phyloP scores from a whole-genome alignment of 2,888 invertebrate species.

The Ctenicera cuprea region DNA sequence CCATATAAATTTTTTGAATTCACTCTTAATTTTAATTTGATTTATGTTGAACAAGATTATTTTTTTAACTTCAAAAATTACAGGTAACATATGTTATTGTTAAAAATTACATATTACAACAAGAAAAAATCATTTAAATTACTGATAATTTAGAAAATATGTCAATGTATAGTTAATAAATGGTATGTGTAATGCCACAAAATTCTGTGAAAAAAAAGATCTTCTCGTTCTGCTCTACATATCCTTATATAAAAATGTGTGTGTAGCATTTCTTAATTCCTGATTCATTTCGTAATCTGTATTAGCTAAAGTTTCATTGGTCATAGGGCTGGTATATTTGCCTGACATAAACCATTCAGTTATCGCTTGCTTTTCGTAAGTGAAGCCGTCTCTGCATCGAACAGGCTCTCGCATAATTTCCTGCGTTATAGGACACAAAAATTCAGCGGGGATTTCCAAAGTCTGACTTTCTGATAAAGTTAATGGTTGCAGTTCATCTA shows the following conservation, averaged over 20 bases:
- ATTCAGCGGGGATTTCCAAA: constrained; percentile 80
- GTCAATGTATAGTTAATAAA: too few relatives aligned
- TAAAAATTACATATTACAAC: too few relatives aligned
- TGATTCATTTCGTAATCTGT: constrained; percentile 67
- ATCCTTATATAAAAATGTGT: constrained; percentile 66
- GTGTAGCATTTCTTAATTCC: constrained; percentile 68
- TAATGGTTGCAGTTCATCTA: constrained; percentile 67
- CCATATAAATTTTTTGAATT: too few relatives aligned
- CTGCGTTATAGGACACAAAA: constrained; percentile 90
- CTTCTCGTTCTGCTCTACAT: constrained; percentile 38
- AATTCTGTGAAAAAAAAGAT: too few relatives aligned
- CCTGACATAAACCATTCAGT: constrained; percentile 86
- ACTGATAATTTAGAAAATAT: too few relatives aligned
- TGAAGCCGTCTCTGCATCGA: constrained; percentile 88
- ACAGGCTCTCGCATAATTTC: constrained; percentile 88
- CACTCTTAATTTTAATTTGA: too few relatives aligned
- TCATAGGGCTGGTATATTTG: constrained; percentile 80
- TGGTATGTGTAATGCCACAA: too few relatives aligned
- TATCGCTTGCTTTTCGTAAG: constrained; percentile 87
- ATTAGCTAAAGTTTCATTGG: constrained; percentile 67
- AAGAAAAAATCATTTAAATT: too few relatives aligned
- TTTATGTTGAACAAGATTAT: too few relatives aligned
- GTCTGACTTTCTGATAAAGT: constrained; percentile 63
- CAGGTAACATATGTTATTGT: too few relatives aligned
- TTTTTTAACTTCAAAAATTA: too few relatives aligned